phyloP scores from a whole-genome alignment of 1,140 invertebrate species.

The Drosophila persimilis region DNA sequence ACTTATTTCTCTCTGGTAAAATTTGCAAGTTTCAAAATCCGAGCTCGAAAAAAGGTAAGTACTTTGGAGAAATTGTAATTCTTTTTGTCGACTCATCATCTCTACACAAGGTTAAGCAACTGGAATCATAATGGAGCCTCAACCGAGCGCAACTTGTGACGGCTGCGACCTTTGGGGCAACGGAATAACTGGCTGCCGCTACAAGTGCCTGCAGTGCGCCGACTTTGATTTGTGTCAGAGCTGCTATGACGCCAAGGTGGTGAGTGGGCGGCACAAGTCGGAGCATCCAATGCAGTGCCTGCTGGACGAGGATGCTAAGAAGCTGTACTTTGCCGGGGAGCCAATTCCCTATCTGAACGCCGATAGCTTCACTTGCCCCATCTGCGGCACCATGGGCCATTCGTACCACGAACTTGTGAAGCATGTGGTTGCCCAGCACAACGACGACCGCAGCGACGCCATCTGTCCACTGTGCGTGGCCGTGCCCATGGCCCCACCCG shows the following conservation, averaged over 20 bases:
- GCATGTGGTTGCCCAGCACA: conserved; percentile 33
- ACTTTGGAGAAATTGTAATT: no score
- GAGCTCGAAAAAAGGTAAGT: no score
- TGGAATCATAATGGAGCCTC: no score
- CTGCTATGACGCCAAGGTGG: conserved; percentile 34
- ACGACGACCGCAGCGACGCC: conserved; percentile 12
- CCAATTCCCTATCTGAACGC: conserved; percentile 41
- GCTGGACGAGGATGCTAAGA: conserved; percentile 29
- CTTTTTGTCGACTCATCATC: no score
- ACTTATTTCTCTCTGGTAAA: no score
- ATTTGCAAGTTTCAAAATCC: no score
- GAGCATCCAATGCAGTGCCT: conserved; percentile 59
- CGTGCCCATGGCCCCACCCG: conserved; percentile 10
- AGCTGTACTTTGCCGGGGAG: conserved; percentile 51
- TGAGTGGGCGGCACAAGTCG: conserved; percentile 7
- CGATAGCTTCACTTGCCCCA: conserved; percentile 63
- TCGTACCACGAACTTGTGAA: conserved; percentile 23
- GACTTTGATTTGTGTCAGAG: conserved; percentile 48
- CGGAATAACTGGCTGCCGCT: conserved; percentile 37
- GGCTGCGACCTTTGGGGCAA: conserved; percentile 22
- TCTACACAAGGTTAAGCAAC: no score
- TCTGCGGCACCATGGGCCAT: conserved; percentile 53
- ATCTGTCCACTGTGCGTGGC: conserved; percentile 61
- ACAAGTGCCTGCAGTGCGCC: conserved; percentile 60
- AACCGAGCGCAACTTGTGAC: conserved; percentile 23